These are phyloP conservation scores for Ferdinandea cuprea DNA, from an alignment of 2,888 invertebrate species.

Conservation along the genomic window DNA sequence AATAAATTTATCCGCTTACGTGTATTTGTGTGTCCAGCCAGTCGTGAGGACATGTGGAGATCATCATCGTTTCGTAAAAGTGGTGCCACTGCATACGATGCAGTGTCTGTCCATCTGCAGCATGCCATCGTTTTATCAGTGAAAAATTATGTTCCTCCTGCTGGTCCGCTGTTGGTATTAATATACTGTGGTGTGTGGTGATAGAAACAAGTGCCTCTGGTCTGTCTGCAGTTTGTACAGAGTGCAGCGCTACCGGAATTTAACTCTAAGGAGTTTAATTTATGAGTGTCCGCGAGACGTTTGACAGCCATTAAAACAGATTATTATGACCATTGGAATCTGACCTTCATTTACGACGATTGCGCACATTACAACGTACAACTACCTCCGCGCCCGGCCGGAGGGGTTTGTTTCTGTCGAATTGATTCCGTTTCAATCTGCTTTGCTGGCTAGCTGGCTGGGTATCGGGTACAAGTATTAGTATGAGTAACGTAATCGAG, in stretches of 20 bases:
- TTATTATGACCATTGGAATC: conserved; percentile 71
- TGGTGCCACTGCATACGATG: conserved; percentile 1
- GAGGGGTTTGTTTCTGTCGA: conserved; percentile 22
- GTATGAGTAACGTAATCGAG: conserved; percentile 40
- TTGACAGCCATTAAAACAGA: conserved; percentile 73
- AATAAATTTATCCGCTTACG: conserved; percentile 27
- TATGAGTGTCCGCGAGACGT: conserved; percentile 64
- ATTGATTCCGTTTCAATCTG: conserved; percentile 33
- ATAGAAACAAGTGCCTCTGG: conserved; percentile 69
- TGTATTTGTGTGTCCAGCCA: conserved; percentile 34
- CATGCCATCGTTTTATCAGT: conserved; percentile 52
- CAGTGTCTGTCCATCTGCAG: conserved; percentile 12
- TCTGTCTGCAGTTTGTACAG: conserved; percentile 7
- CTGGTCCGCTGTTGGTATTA: conserved; percentile 31
- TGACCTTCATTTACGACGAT: conserved; percentile 64
- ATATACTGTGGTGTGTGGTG: too few species aligned
- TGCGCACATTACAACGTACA: background rate
- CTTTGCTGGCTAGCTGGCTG: background rate
- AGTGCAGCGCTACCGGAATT: conserved; percentile 66
- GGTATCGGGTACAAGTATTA: too few species aligned
- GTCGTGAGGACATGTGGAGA: conserved; percentile 51
- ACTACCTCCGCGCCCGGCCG: background rate
- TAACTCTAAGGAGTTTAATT: conserved; percentile 56
- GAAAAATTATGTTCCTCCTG: conserved; percentile 60
- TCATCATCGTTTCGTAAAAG: conserved; percentile 50